Evolutionary conservation across 2,888 invertebrate genomes (phyloP).

Genomic region (Hypsopygia costalis): DNA sequence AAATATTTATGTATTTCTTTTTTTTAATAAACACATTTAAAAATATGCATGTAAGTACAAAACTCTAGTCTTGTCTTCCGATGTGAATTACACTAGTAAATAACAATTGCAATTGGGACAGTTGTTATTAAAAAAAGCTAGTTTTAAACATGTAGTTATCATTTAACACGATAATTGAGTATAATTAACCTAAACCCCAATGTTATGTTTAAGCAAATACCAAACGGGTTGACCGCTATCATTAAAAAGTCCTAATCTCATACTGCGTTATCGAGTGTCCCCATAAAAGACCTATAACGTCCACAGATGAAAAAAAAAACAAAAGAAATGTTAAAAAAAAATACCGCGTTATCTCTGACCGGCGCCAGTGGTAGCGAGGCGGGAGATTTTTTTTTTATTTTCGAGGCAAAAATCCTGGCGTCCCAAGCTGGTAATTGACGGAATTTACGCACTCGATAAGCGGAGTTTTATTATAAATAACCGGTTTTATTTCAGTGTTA

Average conservation of each 20-base stretch:
- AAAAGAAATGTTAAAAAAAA: constrained; percentile 43
- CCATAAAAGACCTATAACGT: constrained; percentile 53
- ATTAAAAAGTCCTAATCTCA: constrained; percentile 29
- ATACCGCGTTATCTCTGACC: constrained; percentile 46
- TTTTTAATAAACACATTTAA: no score
- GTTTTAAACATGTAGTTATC: no score
- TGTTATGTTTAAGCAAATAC: constrained; percentile 17
- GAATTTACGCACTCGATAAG: constrained; percentile 65
- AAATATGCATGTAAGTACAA: no score
- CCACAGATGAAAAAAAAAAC: constrained; percentile 38
- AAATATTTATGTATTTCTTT: no score
- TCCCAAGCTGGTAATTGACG: constrained; percentile 49
- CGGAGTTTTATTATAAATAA: constrained; percentile 38
- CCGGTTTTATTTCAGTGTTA: constrained; percentile 19
- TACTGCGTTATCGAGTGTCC: constrained; percentile 33
- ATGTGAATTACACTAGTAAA: no score
- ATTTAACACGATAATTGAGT: constrained; percentile 11
- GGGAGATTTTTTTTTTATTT: constrained; percentile 16
- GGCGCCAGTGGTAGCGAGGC: constrained; percentile 58
- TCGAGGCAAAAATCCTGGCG: constrained; percentile 18
- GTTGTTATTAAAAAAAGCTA: no score
- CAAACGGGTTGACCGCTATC: constrained; percentile 33
- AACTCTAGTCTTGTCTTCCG: no score
- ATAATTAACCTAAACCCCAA: constrained; percentile 15
- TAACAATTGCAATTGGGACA: no score